Base-by-base conservation (phyloP, 2,888 invertebrate species). In the Rhagonycha fulva region DNA sequence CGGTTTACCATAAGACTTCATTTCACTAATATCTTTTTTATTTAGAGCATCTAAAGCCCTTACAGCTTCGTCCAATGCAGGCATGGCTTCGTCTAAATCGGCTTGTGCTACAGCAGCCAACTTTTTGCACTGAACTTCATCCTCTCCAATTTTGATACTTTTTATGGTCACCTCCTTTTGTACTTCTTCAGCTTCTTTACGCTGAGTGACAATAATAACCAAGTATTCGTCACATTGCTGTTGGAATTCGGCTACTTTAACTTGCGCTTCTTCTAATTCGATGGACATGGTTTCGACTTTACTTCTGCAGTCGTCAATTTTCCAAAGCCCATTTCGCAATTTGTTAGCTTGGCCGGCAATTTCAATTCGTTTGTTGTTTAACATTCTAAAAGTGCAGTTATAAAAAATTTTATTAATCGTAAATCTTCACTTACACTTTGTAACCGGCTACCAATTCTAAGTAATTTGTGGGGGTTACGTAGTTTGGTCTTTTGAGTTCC, bases 391-490 rank as follows among this genome's bases (percentile, higher is more conserved):
- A 81, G 74, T 61, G 3, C 23, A 62, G 3, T 14, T 14, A 4
- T 60, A 1, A 5, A 9, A 14, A 14, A 12, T 60, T 60, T 60
- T 60, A 5, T 10, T 5, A 23, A 23, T 11, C 4, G 0, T 10
- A 5, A 26, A 7, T 5, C 7, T n/a, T 66, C n/a, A 62, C 89
- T 89, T 85, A 95, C 95, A 90, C 91, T 86, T 95, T 95, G 84
- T 96, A 97, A 9, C 96, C 95, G 0, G 93, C 89, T 0, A 97
- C 96, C 12, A 97, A 90, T 84, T 96, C 95, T 74, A 97, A 89
- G 83, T 95, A 97, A 88, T 96, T 96, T 26, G 94, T 94, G 0
- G 96, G 96, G 0, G 97, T 97, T 66, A 97, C 96, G 86, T 97
- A 96, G 87, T 95, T 96, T 84, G 93, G 92, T 11, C 97, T 88